Evolutionary conservation across 2,113 vertebrate species (phyloP), one percentile per base, ranked within the genome.

Genomic region (Oncorhynchus mykiss): DNA sequence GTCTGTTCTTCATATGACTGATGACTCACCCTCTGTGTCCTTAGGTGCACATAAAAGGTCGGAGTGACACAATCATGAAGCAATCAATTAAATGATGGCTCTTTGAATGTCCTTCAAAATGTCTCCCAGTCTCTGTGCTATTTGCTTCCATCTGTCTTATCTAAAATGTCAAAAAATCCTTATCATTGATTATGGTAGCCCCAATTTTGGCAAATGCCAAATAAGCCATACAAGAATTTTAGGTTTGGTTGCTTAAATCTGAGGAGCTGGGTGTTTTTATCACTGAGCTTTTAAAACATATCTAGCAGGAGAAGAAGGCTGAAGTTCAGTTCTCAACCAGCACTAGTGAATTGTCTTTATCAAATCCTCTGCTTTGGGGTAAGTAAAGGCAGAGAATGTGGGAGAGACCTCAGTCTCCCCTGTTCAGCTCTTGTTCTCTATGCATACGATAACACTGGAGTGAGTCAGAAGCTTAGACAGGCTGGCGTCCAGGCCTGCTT

Each of bases 41-140:
- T 80, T 73, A 75, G 49, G 75, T 79, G 72, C 62, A 68, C 67
- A 68, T 14, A 51, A 76, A 65, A 81, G 74, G 72, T 72, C 65
- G 79, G 78, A 88, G 69, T 78, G 80, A 87, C 82, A 84, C 70
- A 78, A 82, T 81, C 75, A 82, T 49, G 69, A 77, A 74, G 71
- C 77, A 82, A 88, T 89, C 84, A 79, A 74, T 89, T 78, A 85
- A 88, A 82, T 51, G 5, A 39, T 45, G 39, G 66, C 76, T 80
- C 68, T 74, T 45, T 74, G 67, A 87, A 80, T 79, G 73, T 81
- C 67, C 77, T 80, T 82, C 73, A 49, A 45, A 18, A 68, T 39
- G 67, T 68, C 29, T 45, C 16, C 31, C 67, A 54, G 31, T 70
- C 57, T 67, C 51, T 4, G n/a, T 60, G 7, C 5, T 75, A 74